Percentiles rank a stretch among this genome's conserved stretches.
phyloP scores from a whole-genome alignment of 1,140 invertebrate genomes.

The Drosophila prosaltans region DNA sequence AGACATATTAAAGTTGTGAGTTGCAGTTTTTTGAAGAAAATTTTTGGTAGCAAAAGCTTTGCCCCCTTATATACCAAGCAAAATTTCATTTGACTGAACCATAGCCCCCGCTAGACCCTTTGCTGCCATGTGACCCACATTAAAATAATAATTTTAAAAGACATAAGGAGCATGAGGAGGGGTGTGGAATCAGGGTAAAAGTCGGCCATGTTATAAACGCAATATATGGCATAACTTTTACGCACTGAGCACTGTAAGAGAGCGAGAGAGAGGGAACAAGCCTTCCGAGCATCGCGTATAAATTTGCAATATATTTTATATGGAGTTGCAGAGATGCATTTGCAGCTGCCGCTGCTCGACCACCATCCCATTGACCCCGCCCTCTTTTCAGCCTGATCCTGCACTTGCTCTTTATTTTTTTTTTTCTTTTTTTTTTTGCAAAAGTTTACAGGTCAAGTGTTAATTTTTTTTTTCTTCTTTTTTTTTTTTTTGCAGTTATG shows the following conservation, averaged over 20 bases:
- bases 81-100: conserved; percentile 36
- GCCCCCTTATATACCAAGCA: conserved; percentile 49
- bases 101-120: neutral
- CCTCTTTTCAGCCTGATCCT: neutral
- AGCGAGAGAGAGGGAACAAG: neutral
- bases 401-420: neutral
- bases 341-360: conserved; percentile 10
- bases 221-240: conserved; percentile 59
- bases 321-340: conserved; percentile 27
- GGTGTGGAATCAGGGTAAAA: neutral
- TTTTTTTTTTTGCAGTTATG: conserved; percentile 35
- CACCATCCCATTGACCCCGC: neutral
- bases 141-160: conserved; percentile 46
- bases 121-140: conserved; percentile 46
- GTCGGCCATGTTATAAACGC: conserved; percentile 42
- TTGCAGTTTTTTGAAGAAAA: conserved; percentile 58
- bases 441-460: conserved; percentile 67
- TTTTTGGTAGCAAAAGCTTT: neutral
- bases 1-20: conserved; percentile 75
- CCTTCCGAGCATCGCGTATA: conserved; percentile 30
- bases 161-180: neutral
- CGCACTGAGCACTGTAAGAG: conserved; percentile 7
- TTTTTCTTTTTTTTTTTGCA: conserved; percentile 27
- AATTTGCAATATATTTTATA: conserved; percentile 58
- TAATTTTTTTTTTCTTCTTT: conserved; percentile 48